Conservation (phyloP, 2,113 vertebrate genomes). For the Trogon melanurus region DNA sequence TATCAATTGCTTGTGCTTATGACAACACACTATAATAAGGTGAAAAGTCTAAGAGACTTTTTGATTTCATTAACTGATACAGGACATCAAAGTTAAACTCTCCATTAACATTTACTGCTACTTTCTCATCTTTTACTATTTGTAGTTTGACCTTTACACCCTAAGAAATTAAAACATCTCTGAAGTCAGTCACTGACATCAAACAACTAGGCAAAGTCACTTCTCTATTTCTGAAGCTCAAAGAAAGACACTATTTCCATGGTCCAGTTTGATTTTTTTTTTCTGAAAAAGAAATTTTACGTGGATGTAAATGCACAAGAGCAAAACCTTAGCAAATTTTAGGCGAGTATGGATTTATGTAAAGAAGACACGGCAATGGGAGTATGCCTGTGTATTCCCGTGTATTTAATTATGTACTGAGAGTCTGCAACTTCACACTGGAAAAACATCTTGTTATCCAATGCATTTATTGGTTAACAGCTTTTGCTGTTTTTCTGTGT, state of each 20-base stretch:
- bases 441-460: conserved; percentile 61
- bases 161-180: conserved; percentile 11
- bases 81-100: neutral
- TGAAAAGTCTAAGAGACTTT: neutral
- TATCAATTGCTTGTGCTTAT: neutral
- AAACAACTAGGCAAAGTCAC: neutral
- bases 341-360: neutral
- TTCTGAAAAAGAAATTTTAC: neutral
- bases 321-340: neutral
- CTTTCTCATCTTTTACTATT: neutral
- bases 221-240: neutral
- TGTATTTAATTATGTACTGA: neutral
- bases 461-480: conserved; percentile 48
- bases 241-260: neutral
- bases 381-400: neutral
- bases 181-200: neutral
- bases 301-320: neutral
- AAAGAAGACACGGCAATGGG: neutral
- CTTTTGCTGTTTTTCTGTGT: conserved; percentile 41
- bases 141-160: neutral
- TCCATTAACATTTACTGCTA: neutral
- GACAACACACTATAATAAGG: neutral
- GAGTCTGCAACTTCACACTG: conserved; percentile 16
- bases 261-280: neutral
- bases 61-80: conserved; percentile 6